These are phyloP conservation scores for Congeria kusceri DNA, from an alignment of 2,888 invertebrate species.

Conservation along the genomic window DNA sequence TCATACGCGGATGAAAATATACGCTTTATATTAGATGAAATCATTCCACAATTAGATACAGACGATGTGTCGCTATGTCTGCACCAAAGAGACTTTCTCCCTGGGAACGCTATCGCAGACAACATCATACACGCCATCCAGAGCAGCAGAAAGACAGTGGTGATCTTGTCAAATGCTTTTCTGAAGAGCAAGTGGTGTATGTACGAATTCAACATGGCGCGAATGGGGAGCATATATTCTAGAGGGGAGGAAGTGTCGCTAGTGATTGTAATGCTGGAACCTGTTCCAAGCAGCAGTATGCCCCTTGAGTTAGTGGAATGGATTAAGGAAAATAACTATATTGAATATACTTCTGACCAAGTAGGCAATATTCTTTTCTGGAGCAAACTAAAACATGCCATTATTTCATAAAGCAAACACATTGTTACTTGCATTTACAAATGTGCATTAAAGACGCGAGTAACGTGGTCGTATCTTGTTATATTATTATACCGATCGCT, in stretches of 20 bases:
- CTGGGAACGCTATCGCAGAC: conserved; percentile 61
- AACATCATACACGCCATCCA: conserved; percentile 67
- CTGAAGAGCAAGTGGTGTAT: conserved; percentile 67
- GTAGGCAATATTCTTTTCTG: conserved; percentile 26
- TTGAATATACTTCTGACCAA: conserved; percentile 24
- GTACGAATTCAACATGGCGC: conserved; percentile 70
- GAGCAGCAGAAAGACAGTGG: conserved; percentile 66
- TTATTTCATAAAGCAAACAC: no score
- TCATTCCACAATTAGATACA: conserved; percentile 28
- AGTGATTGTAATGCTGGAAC: conserved; percentile 25
- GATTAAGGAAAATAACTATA: conserved; percentile 25
- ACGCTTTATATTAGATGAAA: conserved; percentile 18
- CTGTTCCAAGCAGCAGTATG: conserved; percentile 5
- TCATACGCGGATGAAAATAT: conserved; percentile 47
- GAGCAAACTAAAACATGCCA: conserved; percentile 7
- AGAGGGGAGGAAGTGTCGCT: conserved; percentile 18
- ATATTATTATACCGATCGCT: no score
- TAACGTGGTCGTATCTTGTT: no score
- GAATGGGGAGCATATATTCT: conserved; percentile 63
- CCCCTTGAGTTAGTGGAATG: conserved; percentile 34
- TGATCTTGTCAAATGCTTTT: conserved; percentile 64
- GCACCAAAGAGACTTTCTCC: conserved; percentile 68
- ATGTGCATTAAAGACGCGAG: no score
- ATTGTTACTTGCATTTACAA: no score
- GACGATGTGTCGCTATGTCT: conserved; percentile 60